Evolutionary conservation across 1,140 invertebrate species (phyloP).

Genomic region (Batillaria attramentaria): DNA sequence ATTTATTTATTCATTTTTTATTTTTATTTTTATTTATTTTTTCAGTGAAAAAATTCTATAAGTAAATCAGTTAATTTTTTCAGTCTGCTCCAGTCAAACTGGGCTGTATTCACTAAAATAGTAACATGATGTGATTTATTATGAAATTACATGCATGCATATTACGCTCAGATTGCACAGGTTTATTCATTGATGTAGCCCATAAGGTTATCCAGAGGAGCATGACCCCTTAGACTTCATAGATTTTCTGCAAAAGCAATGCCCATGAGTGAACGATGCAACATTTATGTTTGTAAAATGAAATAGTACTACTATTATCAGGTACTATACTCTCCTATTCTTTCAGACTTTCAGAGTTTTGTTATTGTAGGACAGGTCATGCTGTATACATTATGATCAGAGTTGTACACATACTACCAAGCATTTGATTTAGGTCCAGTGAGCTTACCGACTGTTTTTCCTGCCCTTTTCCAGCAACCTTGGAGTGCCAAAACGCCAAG

Average conservation of each 20-base stretch:
- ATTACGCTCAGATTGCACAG: no score
- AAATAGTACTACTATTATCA: not conserved
- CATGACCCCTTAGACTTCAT: no score
- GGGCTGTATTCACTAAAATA: no score
- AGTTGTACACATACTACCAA: no score
- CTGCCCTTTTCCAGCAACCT: slow-evolving; percentile 9
- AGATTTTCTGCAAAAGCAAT: no score
- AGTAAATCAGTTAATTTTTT: not conserved
- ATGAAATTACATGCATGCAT: no score
- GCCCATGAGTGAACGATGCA: no score
- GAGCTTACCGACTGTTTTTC: not conserved
- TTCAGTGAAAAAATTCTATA: not conserved
- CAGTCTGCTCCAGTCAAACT: no score
- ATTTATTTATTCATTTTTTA: not conserved
- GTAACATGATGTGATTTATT: no score
- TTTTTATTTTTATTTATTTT: not conserved
- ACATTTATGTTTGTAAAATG: not conserved
- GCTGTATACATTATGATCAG: no score
- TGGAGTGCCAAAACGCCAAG: slow-evolving; percentile 21
- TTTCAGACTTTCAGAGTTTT: not conserved
- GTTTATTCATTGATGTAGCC: no score
- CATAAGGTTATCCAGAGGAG: no score
- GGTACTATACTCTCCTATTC: not conserved
- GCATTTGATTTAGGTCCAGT: not conserved
- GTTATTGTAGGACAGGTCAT: not conserved